Evolutionary conservation across 1,140 invertebrate genomes (phyloP), one percentile per base, ranked within the genome.

Genomic region (Heliconius melpomene): DNA sequence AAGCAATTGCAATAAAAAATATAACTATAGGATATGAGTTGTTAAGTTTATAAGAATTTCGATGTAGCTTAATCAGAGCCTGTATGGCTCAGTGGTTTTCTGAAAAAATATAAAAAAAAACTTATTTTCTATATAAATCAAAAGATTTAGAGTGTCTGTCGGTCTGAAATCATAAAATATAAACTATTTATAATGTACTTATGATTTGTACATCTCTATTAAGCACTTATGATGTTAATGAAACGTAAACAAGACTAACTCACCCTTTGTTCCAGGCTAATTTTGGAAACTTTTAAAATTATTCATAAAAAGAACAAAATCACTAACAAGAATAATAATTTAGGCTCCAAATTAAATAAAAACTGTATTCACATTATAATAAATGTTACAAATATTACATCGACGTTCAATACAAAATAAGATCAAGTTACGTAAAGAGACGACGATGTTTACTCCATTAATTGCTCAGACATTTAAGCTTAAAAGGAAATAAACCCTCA

Each of bases 391-490:
- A 60, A 26, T 13, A 60, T 66, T 5, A 60, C 7, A 60, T n/a
- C 13, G n/a, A 29, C 13, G 13, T 26, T 26, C 26, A 16, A 57
- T 20, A 66, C 26, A 3, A 66, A 66, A 16, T 16, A 29, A 66
- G 23, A 26, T 29, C 11, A 66, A 66, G 29, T 66, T 29, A 16
- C 60, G 26, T 66, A 66, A 66, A 29, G 60, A 26, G 54, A 60
- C 26, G 60, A 66, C 60, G 1, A 29, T 66, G 13, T 66, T 66
- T 66, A 66, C 60, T 66, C 60, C 26, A 26, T 29, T 66, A 66
- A 66, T 60, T 60, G 23, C 23, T 60, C n/a, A 60, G 57, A 60
- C 57, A 60, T 66, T 66, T 66, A 29, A 66, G 26, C 60, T 66
- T 66, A 66, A 66, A 66, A 66, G 60, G 60, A 66, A 66, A 66